phyloP scores from a whole-genome alignment of 2,113 vertebrate genomes.

The Syngnathus typhle region DNA sequence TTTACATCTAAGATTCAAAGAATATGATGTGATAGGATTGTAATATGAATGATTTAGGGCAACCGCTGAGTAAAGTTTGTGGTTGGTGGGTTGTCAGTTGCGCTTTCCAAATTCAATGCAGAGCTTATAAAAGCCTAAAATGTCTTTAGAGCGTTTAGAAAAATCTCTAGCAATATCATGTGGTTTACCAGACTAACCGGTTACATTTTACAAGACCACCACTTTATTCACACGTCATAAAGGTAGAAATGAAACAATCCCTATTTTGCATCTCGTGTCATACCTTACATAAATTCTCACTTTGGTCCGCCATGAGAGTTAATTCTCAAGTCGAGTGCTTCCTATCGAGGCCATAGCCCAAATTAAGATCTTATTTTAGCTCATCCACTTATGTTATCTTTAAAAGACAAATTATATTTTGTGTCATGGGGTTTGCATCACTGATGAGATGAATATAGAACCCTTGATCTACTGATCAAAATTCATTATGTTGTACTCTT shows the following conservation, averaged over 20 bases:
- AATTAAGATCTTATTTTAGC: slow-evolving; percentile 50
- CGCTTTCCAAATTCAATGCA: background rate
- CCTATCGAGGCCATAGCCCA: slow-evolving; percentile 35
- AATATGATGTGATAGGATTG: background rate
- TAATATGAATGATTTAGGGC: background rate
- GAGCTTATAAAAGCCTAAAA: background rate
- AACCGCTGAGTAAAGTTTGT: background rate
- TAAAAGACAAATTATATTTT: slow-evolving; percentile 56
- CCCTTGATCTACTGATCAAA: slow-evolving; percentile 38
- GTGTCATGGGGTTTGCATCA: slow-evolving; percentile 37
- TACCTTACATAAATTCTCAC: background rate
- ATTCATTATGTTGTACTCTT: slow-evolving; percentile 43
- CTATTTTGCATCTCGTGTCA: background rate
- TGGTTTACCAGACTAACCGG: background rate
- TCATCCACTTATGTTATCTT: slow-evolving; percentile 43
- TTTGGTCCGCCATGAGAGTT: slow-evolving; percentile 15
- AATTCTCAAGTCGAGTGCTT: slow-evolving; percentile 16
- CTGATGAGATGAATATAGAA: slow-evolving; percentile 49
- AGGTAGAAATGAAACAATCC: background rate
- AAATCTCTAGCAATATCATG: background rate
- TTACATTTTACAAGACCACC: background rate
- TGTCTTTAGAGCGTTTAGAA: background rate
- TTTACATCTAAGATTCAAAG: background rate
- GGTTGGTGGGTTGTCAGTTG: background rate
- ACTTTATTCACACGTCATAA: background rate